phyloP scores from a whole-genome alignment of 2,797 vertebrate genomes.

The Selene dorsalis region DNA sequence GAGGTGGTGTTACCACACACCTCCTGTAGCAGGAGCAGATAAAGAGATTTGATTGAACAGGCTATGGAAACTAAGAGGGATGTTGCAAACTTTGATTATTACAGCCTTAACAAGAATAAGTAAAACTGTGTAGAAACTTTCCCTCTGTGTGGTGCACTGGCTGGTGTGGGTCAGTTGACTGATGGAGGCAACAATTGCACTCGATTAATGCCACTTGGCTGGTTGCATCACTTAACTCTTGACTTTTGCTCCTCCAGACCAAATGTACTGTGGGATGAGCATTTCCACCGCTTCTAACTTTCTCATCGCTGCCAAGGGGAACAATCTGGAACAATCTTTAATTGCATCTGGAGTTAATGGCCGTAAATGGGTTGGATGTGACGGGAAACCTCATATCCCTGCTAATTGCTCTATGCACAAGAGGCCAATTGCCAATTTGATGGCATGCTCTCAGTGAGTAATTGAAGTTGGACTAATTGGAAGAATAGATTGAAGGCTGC shows the following conservation, averaged over 20 bases:
- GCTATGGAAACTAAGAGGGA: not conserved
- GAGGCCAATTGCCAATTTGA: slow-evolving; percentile 80
- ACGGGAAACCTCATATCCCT: slow-evolving; percentile 75
- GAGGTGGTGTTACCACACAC: not conserved
- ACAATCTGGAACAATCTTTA: slow-evolving; percentile 74
- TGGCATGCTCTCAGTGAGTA: slow-evolving; percentile 64
- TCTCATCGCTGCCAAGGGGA: slow-evolving; percentile 31
- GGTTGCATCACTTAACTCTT: slow-evolving; percentile 1
- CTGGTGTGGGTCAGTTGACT: slow-evolving; percentile 16
- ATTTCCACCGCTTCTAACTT: slow-evolving; percentile 48
- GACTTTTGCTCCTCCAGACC: slow-evolving; percentile 23
- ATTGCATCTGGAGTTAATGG: slow-evolving; percentile 79
- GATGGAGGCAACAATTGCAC: slow-evolving; percentile 19
- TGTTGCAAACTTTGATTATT: slow-evolving; percentile 13
- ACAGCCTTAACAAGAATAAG: not conserved
- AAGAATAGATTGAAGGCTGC: slow-evolving; percentile 63
- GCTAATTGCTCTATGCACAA: slow-evolving; percentile 79
- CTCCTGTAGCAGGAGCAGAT: slow-evolving; percentile 9
- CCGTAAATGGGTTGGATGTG: slow-evolving; percentile 74
- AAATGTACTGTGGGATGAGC: slow-evolving; percentile 33
- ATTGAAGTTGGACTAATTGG: slow-evolving; percentile 76
- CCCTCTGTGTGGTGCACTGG: not conserved
- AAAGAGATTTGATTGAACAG: slow-evolving; percentile 18
- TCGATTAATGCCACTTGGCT: not conserved
- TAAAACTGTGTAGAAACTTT: too few species aligned